Evolutionary conservation across 2,888 invertebrate genomes (phyloP), one percentile per base, ranked within the genome.

Genomic region (Tricholauxania praeusta): DNA sequence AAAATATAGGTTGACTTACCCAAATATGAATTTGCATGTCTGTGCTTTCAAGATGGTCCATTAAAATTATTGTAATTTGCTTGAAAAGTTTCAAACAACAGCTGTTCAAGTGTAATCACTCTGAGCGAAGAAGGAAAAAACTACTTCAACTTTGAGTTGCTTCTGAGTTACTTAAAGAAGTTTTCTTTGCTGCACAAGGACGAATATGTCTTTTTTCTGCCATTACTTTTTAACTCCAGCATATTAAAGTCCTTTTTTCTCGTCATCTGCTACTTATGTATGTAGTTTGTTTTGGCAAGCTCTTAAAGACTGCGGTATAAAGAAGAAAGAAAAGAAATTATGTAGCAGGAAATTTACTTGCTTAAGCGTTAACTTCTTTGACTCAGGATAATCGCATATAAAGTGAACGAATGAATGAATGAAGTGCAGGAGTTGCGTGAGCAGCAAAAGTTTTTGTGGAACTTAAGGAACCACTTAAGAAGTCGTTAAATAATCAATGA

Each of bases 401-500:
- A 83, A 39, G 39, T 39, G 28, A 51, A 22, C 51, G 67, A 53
- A 67, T 17, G 55, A 55, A 22, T 4, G 55, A 55, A 55, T 10
- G 39, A 39, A 39, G 39, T 39, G 39, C 7, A 8, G 39, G 10
- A 39, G 39, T 39, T 39, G 39, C 39, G 39, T 39, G 39, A 39
- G 39, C 39, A 39, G 83, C 78, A 62, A 70, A 83, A 83, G 81
- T 83, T 82, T 83, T 81, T 82, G 80, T 82, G 75, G 83, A 82
- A 76, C 85, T 83, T 82, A 84, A 79, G 79, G 82, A 85, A 86
- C 84, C 86, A 86, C 85, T 86, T 86, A 86, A 85, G 85, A 86
- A 85, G 83, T 85, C 84, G 84, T 86, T 86, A 85, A 86, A 86
- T 86, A 86, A 86, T 86, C 86, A 86, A 86, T 86, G 86, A 83